A percentile compares a stretch with the other conserved stretches of the same genome.
These are phyloP conservation scores for Melanchra persicariae DNA, from an alignment of 2,888 invertebrate genomes.

Conservation along the genomic window DNA sequence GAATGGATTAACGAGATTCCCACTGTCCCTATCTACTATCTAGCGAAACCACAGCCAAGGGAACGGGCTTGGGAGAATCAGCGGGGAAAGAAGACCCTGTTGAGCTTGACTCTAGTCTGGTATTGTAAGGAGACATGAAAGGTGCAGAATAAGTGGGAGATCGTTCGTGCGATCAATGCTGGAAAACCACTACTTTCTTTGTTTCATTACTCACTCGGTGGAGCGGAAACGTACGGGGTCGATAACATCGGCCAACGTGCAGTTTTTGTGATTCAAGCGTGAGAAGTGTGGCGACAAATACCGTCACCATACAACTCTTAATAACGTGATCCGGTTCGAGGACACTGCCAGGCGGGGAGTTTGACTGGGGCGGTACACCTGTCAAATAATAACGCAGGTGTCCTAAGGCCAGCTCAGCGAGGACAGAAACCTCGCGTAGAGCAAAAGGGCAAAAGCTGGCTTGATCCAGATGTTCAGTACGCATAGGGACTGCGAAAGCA, in stretches of 20 bases:
- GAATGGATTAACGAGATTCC: conserved; percentile 92
- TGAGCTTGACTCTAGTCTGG: conserved; percentile 93
- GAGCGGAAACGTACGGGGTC: conserved; percentile 68
- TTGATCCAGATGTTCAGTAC: conserved; percentile 93
- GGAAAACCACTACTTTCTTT: conserved; percentile 55
- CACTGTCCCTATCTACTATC: conserved; percentile 83
- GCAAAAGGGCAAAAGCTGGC: conserved; percentile 93
- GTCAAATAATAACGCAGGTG: conserved; percentile 92
- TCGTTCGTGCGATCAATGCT: conserved; percentile 42
- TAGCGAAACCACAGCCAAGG: conserved; percentile 82
- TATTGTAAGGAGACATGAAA: conserved; percentile 91
- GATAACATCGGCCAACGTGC: conserved; percentile 69
- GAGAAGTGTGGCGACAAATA: conserved; percentile 62
- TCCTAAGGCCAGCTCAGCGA: conserved; percentile 92
- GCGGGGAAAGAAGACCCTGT: conserved; percentile 94
- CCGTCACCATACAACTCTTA: conserved; percentile 68
- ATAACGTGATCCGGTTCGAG: conserved; percentile 88
- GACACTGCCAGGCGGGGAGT: conserved; percentile 92
- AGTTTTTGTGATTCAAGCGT: conserved; percentile 86
- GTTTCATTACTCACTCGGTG: conserved; percentile 55
- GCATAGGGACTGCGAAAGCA: conserved; percentile 92
- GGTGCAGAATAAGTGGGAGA: conserved; percentile 86
- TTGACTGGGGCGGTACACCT: conserved; percentile 93
- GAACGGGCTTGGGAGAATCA: conserved; percentile 92
- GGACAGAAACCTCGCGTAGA: conserved; percentile 94